Percentiles rank a stretch among this genome's conserved stretches.
These are phyloP conservation scores for Bibio marci DNA, from an alignment of 2,888 invertebrate genomes.

Conservation along the genomic window DNA sequence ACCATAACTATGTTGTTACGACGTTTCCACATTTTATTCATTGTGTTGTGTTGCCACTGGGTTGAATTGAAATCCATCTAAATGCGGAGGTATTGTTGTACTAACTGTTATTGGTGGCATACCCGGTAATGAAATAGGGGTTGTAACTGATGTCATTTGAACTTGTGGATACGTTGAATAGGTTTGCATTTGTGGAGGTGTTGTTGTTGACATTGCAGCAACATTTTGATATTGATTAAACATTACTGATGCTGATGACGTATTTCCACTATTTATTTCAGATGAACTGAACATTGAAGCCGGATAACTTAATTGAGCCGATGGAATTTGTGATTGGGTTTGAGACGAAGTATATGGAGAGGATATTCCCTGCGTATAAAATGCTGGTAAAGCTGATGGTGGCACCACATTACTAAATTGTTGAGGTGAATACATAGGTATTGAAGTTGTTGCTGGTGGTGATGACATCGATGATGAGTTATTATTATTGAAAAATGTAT, in stretches of 20 bases:
- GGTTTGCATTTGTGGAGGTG: constrained; percentile 26
- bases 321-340: constrained; percentile 30
- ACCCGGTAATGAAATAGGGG: constrained; percentile 54
- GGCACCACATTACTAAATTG: constrained; percentile 27
- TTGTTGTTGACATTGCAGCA: constrained; percentile 24
- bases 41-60: neutral
- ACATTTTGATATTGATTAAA: constrained; percentile 17
- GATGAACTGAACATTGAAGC: neutral
- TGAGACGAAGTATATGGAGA: neutral
- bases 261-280: neutral
- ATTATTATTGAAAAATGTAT: too few species aligned
- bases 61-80: constrained; percentile 9
- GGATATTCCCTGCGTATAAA: too few species aligned
- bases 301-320: constrained; percentile 16
- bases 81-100: constrained; percentile 30
- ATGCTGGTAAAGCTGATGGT: constrained; percentile 26
- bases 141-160: constrained; percentile 33
- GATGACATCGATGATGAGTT: constrained; percentile 9
- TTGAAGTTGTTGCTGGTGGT: constrained; percentile 10
- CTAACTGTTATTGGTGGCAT: constrained; percentile 69
- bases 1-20: too few species aligned
- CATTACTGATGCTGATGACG: neutral
- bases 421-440: constrained; percentile 23
- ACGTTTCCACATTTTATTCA: too few species aligned
- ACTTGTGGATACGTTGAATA: constrained; percentile 19